phyloP scores from a whole-genome alignment of 2,113 vertebrate genomes.

The Pelodiscus sinensis region DNA sequence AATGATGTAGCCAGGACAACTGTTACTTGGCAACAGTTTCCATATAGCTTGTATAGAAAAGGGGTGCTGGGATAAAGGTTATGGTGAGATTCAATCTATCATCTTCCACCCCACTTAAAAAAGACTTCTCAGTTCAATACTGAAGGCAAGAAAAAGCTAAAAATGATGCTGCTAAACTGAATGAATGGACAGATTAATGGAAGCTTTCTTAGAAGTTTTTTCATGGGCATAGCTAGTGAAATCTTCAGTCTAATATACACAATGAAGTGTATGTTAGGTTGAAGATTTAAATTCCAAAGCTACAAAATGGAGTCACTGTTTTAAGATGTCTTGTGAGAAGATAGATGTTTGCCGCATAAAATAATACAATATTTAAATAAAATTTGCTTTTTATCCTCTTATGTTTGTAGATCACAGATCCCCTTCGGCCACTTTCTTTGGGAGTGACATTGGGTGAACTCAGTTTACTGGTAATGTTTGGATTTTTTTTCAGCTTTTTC shows the following conservation, averaged over 20 bases:
- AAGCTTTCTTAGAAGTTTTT: not conserved
- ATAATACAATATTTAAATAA: not conserved
- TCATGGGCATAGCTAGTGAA: not conserved
- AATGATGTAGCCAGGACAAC: not conserved
- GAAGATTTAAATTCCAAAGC: not conserved
- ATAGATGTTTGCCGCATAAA: not conserved
- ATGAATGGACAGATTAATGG: not conserved
- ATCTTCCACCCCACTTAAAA: too few species aligned
- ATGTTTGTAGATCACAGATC: slow-evolving; percentile 86
- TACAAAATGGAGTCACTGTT: not conserved
- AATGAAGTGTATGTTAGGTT: not conserved
- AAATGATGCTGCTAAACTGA: not conserved
- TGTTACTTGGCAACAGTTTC: not conserved
- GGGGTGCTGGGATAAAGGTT: too few species aligned
- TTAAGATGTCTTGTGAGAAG: not conserved
- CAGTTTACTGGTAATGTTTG: slow-evolving; percentile 88
- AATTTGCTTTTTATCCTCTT: slow-evolving; percentile 17
- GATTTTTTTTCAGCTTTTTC: slow-evolving; percentile 2
- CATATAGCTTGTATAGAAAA: not conserved
- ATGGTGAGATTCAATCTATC: not conserved
- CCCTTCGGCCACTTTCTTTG: slow-evolving; percentile 86
- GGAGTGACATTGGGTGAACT: slow-evolving; percentile 92
- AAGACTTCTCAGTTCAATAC: not conserved
- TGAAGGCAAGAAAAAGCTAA: not conserved
- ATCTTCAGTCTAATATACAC: not conserved